Evolutionary conservation across 2,888 invertebrate genomes (phyloP), one percentile per base, ranked within the genome.

Genomic region (Neoaliturus tenellus): DNA sequence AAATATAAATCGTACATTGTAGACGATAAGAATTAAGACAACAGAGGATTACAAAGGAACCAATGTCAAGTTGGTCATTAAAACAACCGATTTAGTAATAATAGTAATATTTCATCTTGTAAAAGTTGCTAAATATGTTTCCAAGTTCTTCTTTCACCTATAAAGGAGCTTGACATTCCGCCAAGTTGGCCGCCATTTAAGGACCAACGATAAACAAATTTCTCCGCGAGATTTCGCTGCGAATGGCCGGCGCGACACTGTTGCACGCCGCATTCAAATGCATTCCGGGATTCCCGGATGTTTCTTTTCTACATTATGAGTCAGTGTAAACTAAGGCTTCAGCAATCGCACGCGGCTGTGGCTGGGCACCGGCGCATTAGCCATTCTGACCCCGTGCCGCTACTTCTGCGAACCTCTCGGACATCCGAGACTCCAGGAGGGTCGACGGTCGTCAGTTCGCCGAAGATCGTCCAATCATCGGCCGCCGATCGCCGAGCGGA

Each of bases 351-450:
- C 2, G 20, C 14, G 17, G 28, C 62, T 4, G 6, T 5, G 10
- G 28, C 20, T n/a, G n/a, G n/a, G n/a, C n/a, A n/a, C n/a, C 28
- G 14, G 23, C 25, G 14, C 62, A 62, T 62, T 28, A 28, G 17
- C 62, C 25, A 62, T 62, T 62, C 62, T 14, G 62, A 28, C 62
- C 31, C 62, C 62, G 62, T 31, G 62, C 62, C 62, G 25, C 55
- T 12, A 62, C 62, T 62, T 28, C 62, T 17, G 14, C 62, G 62
- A 28, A 28, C 62, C 62, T 5, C 62, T 55, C 62, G 55, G 55
- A 48, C 48, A 48, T 48, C 48, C 48, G 1, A 8, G 55, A 8
- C 25, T 17, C 48, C 3, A 17, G 48, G 48, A 48, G 48, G 12
- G 48, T 48, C 48, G 48, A 17, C 17, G n/a, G n/a, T 51, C 51